Evolutionary conservation across 1,140 invertebrate genomes (phyloP).

Genomic region (Steinernema feltiae): DNA sequence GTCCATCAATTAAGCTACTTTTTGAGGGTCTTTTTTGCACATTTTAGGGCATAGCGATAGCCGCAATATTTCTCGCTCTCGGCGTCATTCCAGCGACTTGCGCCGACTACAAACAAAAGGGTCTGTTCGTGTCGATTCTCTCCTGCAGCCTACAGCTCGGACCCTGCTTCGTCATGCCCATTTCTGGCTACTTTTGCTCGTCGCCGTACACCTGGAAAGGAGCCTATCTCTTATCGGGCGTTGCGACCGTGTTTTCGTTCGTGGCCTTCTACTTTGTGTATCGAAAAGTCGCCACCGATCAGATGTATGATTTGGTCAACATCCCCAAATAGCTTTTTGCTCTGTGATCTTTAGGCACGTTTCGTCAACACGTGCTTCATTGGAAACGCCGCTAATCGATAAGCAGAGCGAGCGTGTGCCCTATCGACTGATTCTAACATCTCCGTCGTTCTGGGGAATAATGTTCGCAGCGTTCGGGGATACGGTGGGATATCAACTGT

Average conservation of each 20-base stretch:
- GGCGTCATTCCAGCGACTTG: background rate
- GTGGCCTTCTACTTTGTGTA: background rate
- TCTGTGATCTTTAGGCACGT: background rate
- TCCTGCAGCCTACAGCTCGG: background rate
- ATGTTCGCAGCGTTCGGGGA: background rate
- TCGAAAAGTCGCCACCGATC: background rate
- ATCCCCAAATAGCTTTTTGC: background rate
- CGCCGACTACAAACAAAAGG: background rate
- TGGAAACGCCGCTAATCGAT: background rate
- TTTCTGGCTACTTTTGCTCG: background rate
- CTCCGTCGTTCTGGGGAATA: background rate
- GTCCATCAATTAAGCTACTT: too few species aligned
- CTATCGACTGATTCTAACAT: background rate
- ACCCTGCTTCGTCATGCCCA: background rate
- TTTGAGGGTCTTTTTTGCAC: background rate
- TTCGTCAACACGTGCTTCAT: background rate
- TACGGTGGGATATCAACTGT: background rate
- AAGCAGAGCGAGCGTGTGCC: background rate
- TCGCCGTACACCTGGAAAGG: background rate
- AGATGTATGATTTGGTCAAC: background rate
- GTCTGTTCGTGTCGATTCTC: background rate
- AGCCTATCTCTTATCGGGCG: background rate
- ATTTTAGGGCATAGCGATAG: background rate
- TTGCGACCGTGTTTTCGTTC: background rate
- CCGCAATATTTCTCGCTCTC: background rate